A percentile compares a stretch with the other conserved stretches of the same genome.
phyloP scores from a whole-genome alignment of 37 sponge, comb jelly and placozoan genomes.

The Crambe crambe region DNA sequence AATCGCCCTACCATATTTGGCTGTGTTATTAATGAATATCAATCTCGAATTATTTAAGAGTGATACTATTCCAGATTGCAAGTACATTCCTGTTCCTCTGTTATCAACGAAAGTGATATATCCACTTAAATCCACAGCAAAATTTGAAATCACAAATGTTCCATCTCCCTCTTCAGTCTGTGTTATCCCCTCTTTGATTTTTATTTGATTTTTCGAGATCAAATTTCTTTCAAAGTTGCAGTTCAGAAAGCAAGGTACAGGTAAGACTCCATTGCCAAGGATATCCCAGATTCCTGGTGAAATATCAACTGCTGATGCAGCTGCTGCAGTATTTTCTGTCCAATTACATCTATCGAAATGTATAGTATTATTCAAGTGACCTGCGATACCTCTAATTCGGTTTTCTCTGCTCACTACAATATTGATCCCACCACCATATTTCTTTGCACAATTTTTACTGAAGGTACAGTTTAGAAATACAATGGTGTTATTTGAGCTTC shows the following conservation, averaged over 20 bases:
- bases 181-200: neutral
- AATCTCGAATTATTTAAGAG: neutral
- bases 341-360: neutral
- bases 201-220: neutral
- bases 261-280: neutral
- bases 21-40: neutral
- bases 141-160: neutral
- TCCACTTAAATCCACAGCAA: neutral
- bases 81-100: neutral
- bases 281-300: neutral
- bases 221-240: neutral
- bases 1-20: neutral
- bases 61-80: neutral
- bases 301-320: neutral
- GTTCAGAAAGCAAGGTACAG: neutral
- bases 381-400: neutral
- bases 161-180: neutral
- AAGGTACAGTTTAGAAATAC: neutral
- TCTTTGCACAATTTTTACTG: neutral
- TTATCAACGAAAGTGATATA: neutral
- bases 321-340: neutral
- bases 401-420: neutral
- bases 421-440: neutral
- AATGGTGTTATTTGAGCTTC: neutral
- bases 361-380: neutral